Evolutionary conservation across 2,888 invertebrate genomes (phyloP), one percentile per base, ranked within the genome.

Genomic region (Lingula anatina): DNA sequence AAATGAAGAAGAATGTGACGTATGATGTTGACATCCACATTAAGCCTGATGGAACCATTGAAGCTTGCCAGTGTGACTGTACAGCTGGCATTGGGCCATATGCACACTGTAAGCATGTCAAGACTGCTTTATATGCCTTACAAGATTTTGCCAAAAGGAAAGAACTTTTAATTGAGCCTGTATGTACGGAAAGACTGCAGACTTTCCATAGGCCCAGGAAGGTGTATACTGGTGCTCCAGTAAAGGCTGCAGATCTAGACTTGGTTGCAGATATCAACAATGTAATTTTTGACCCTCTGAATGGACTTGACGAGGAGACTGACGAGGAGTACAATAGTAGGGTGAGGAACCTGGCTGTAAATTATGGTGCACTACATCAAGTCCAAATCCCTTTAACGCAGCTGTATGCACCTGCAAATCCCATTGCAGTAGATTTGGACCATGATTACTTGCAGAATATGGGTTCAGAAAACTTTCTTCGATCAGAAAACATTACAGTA

Each of bases 61-160:
- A 24, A 20, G 59, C 60, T 36, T 15, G 45, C 5, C 62, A 60
- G 35, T 59, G 55, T 55, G 57, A 62, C 44, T 62, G 60, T 55
- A 53, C 50, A 4, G 59, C 54, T 28, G 62, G 57, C 18, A 53
- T 54, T 53, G 62, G 60, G 7, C 62, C 59, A n/a, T 21, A 24
- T 46, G 59, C 49, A 20, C 56, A 60, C 43, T 60, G 59, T 39
- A 62, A 62, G 47, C 60, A 60, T 51, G 50, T 62, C 7, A 46
- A 45, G 18, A 24, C 45, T n/a, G 47, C 53, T 2, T 27, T 61
- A 12, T 53, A 43, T 50, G 60, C 48, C 40, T 21, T 46, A 9
- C 26, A 46, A 24, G 37, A 18, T 44, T 56, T 55, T 36, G 31
- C 27, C 4, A 36, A 35, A n/a, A 37, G n/a, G 24, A 36, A 40